These are phyloP conservation scores for Melanchra persicariae DNA, from an alignment of 2,888 invertebrate genomes.

Conservation along the genomic window DNA sequence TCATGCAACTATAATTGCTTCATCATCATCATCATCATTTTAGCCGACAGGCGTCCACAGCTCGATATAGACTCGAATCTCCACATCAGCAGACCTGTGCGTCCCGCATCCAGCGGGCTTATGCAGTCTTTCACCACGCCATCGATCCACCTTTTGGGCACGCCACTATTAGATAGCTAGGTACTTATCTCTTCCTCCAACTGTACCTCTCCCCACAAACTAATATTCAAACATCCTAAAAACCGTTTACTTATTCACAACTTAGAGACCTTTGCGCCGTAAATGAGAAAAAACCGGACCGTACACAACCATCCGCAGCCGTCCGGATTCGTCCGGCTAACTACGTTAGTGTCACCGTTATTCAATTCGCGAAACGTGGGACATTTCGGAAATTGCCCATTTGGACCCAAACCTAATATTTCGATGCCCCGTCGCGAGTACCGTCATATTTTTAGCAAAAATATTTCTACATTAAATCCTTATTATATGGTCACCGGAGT, in stretches of 20 bases:
- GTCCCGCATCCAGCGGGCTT: no score
- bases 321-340: slow-evolving; percentile 49
- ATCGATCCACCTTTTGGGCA: no score
- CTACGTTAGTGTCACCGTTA: slow-evolving; percentile 60
- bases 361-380: slow-evolving; percentile 61
- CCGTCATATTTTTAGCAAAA: slow-evolving; percentile 60
- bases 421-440: slow-evolving; percentile 49
- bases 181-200: background rate
- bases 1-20: no score
- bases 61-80: no score
- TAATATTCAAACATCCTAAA: background rate
- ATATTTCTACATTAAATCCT: slow-evolving; percentile 61
- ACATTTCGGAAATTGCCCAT: slow-evolving; percentile 68
- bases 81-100: no score
- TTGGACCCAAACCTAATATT: slow-evolving; percentile 65
- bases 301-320: slow-evolving; percentile 13
- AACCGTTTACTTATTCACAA: slow-evolving; percentile 43
- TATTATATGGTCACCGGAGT: slow-evolving; percentile 43
- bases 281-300: slow-evolving; percentile 55
- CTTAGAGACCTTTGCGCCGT: background rate
- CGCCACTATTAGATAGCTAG: background rate
- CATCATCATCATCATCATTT: no score
- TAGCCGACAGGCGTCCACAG: no score
- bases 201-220: background rate
- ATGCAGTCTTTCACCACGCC: no score